Conservation (phyloP, 2,113 vertebrate genomes). For the Platysteira castanea region DNA sequence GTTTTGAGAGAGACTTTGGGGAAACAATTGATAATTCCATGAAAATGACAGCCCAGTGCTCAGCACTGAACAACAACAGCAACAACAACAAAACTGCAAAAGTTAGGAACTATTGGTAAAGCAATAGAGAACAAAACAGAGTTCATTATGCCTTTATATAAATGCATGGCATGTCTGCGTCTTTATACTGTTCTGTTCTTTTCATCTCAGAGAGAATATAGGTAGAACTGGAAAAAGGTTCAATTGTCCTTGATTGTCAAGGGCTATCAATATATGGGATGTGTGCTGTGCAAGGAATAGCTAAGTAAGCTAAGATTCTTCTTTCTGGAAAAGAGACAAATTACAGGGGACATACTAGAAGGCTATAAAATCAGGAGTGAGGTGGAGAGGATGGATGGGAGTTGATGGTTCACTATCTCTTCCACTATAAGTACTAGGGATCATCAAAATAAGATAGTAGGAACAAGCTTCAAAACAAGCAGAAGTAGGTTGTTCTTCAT, state of each 20-base stretch:
- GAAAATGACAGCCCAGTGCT: neutral
- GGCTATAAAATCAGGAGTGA: constrained; percentile 31
- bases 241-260: constrained; percentile 63
- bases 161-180: constrained; percentile 19
- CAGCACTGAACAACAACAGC: neutral
- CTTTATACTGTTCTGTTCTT: constrained; percentile 42
- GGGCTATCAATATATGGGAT: constrained; percentile 39
- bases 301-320: constrained; percentile 20
- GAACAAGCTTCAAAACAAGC: neutral
- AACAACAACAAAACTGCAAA: neutral
- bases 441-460: neutral
- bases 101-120: constrained; percentile 9
- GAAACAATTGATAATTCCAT: neutral
- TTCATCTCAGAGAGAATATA: constrained; percentile 48
- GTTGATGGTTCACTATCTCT: constrained; percentile 14
- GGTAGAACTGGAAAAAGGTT: constrained; percentile 48
- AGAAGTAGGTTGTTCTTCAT: neutral
- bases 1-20: neutral
- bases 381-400: constrained; percentile 1
- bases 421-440: neutral
- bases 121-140: constrained; percentile 10
- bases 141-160: constrained; percentile 43
- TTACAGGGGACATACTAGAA: neutral
- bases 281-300: constrained; percentile 38
- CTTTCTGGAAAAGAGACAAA: constrained; percentile 20